A percentile compares a stretch with the other conserved stretches of the same genome.
Conservation (phyloP, 1,140 invertebrate genomes). For the Phymorhynchus buccinoides region DNA sequence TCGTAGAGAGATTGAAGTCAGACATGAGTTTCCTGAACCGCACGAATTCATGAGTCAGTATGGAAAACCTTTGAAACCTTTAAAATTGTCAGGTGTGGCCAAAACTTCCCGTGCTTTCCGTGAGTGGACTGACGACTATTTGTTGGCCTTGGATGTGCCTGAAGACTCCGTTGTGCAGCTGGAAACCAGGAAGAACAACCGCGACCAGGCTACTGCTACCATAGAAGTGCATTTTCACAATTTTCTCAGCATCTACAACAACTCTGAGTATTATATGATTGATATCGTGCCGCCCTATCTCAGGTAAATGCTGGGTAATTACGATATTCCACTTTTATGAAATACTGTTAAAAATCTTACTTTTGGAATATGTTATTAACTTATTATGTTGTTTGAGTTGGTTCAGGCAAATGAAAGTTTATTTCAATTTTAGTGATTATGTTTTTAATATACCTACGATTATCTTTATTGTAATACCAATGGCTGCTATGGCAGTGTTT, state of each 20-base stretch:
- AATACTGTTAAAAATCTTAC: not conserved
- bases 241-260: slow-evolving; percentile 68
- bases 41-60: slow-evolving; percentile 63
- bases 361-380: too few species aligned
- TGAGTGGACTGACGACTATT: slow-evolving; percentile 70
- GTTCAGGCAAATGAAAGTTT: not conserved
- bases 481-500: too few species aligned
- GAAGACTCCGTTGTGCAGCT: slow-evolving; percentile 52
- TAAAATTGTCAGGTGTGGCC: slow-evolving; percentile 64
- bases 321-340: not conserved
- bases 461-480: too few species aligned
- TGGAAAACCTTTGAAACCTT: slow-evolving; percentile 55
- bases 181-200: slow-evolving; percentile 68
- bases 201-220: slow-evolving; percentile 48
- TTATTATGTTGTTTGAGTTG: not conserved
- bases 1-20: slow-evolving; percentile 54
- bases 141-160: slow-evolving; percentile 53
- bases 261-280: slow-evolving; percentile 68
- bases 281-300: slow-evolving; percentile 65
- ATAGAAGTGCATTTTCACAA: slow-evolving; percentile 61
- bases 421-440: not conserved
- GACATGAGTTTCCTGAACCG: slow-evolving; percentile 56
- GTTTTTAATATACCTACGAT: not conserved
- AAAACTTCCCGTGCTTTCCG: slow-evolving; percentile 61
- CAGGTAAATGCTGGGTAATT: slow-evolving; percentile 49